Evolutionary conservation across 2,113 vertebrate species (phyloP).

Genomic region (cattle (Bos taurus)): DNA sequence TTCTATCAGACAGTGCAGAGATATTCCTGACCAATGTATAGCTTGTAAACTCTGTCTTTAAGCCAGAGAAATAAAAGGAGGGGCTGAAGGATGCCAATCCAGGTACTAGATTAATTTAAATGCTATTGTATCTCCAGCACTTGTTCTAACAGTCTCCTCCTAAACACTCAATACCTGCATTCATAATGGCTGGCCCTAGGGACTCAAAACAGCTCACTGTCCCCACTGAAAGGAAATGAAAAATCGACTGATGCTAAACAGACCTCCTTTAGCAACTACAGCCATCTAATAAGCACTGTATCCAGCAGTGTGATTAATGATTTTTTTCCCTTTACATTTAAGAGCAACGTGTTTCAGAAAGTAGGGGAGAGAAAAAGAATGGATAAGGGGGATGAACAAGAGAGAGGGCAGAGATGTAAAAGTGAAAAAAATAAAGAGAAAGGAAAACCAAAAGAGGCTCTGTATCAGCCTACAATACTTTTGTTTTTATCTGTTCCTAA

Average conservation of each 20-base stretch:
- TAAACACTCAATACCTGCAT: conserved; percentile 79
- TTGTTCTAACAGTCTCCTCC: conserved; percentile 77
- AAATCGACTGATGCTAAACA: conserved; percentile 83
- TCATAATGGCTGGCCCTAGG: conserved; percentile 75
- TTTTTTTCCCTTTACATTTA: conserved; percentile 78
- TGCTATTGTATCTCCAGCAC: conserved; percentile 66
- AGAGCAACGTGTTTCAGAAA: conserved; percentile 30
- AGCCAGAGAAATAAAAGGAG: conserved; percentile 28
- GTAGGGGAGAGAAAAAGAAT: conserved; percentile 33
- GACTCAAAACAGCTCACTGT: conserved; percentile 78
- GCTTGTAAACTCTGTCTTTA: conserved; percentile 24
- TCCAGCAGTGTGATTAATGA: conserved; percentile 83
- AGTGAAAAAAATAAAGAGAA: background rate
- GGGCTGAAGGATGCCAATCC: conserved; percentile 34
- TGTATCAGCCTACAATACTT: background rate
- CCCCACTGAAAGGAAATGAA: conserved; percentile 85
- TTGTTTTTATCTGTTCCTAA: background rate
- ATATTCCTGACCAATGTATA: conserved; percentile 47
- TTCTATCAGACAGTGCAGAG: background rate
- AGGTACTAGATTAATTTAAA: conserved; percentile 71
- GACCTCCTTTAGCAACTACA: conserved; percentile 79
- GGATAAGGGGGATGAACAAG: conserved; percentile 48
- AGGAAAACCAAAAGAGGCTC: background rate
- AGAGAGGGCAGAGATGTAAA: background rate
- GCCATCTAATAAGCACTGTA: conserved; percentile 80